Evolutionary conservation across 1,140 invertebrate genomes (phyloP).

Genomic region (Oryctes rhinoceros): DNA sequence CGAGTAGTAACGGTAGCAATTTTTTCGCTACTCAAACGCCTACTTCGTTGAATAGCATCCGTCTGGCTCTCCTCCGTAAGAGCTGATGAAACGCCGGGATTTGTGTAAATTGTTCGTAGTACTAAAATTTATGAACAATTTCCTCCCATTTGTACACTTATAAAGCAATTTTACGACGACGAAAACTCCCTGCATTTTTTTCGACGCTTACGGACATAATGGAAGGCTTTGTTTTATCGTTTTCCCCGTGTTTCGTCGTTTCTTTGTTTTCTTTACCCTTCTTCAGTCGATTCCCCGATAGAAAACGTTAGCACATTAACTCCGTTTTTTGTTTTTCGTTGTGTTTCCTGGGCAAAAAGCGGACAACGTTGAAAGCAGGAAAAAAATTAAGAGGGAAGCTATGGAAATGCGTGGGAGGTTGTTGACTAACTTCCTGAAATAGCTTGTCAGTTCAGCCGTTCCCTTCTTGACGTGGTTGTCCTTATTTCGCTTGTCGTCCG

Average conservation of each 20-base stretch:
- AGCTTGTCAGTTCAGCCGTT: neutral
- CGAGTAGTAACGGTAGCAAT: neutral
- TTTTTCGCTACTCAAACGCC: neutral
- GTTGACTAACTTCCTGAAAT: neutral
- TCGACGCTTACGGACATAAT: neutral
- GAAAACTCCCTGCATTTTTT: neutral
- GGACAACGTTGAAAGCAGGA: neutral
- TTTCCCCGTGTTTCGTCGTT: neutral
- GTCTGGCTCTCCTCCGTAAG: neutral
- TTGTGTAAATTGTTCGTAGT: constrained; percentile 7
- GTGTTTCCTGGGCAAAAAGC: neutral
- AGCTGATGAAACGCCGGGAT: constrained; percentile 9
- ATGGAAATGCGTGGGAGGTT: neutral
- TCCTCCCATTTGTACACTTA: constrained; percentile 13
- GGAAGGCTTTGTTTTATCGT: constrained; percentile 5
- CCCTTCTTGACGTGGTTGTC: neutral
- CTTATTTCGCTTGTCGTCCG: neutral
- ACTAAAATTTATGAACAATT: constrained; percentile 20
- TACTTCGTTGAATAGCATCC: neutral
- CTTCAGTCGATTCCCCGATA: neutral
- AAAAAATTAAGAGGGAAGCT: too few relatives aligned
- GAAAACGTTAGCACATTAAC: neutral
- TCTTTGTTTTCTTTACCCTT: neutral
- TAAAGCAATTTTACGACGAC: neutral
- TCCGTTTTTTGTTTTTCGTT: neutral